These are phyloP conservation scores for Microctonus aethiopoides DNA, from an alignment of 2,888 invertebrate genomes.

Conservation along the genomic window DNA sequence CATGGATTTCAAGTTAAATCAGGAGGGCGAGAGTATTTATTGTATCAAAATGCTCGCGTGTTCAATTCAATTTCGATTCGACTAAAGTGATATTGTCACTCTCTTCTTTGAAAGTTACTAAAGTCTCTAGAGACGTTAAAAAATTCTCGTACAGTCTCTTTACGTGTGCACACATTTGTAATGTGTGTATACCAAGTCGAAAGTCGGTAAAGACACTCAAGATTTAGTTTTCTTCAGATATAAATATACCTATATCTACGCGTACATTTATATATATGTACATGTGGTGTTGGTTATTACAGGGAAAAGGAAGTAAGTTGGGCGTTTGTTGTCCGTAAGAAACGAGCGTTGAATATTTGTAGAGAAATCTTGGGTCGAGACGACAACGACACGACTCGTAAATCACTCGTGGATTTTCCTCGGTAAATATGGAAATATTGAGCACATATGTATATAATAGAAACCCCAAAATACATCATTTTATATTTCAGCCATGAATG, in stretches of 20 bases:
- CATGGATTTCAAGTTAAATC: background rate
- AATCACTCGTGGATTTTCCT: constrained; percentile 36
- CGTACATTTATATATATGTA: background rate
- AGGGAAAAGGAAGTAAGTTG: background rate
- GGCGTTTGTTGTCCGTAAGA: constrained; percentile 15
- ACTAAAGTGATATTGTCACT: constrained; percentile 26
- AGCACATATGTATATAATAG: background rate
- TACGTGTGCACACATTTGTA: background rate
- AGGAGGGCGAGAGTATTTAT: constrained; percentile 21
- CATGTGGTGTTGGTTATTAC: background rate
- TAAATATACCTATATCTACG: background rate
- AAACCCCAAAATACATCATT: background rate
- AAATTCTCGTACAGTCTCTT: background rate
- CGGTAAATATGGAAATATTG: constrained; percentile 22
- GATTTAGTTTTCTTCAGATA: background rate
- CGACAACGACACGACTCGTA: constrained; percentile 35
- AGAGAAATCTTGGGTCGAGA: constrained; percentile 33
- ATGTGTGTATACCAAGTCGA: background rate
- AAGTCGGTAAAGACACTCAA: background rate
- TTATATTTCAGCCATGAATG: too few relatives aligned
- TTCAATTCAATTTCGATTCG: constrained; percentile 31
- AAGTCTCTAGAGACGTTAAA: constrained; percentile 19
- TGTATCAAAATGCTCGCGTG: constrained; percentile 25
- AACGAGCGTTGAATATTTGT: constrained; percentile 31
- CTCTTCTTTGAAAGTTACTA: constrained; percentile 14